phyloP scores from a whole-genome alignment of 2,113 vertebrate species.

The Paracanthobrama guichenoti region DNA sequence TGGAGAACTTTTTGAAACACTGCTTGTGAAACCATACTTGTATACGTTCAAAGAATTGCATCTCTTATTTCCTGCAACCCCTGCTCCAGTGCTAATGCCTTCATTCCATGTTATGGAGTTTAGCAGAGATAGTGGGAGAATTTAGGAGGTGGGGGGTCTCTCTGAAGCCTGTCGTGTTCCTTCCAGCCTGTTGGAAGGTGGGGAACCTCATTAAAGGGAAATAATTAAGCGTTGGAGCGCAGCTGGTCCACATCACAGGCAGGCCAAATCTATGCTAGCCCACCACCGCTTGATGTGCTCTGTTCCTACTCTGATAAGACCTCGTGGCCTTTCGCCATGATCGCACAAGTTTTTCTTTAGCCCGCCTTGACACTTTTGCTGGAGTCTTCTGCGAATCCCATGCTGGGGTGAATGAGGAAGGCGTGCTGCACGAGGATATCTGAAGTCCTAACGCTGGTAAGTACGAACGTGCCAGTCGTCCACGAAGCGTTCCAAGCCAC shows the following conservation, averaged over 20 bases:
- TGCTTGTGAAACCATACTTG: neutral
- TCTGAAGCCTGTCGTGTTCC: slow-evolving; percentile 63
- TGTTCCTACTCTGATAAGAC: slow-evolving; percentile 81
- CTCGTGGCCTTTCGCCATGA: slow-evolving; percentile 76
- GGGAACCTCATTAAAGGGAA: slow-evolving; percentile 80
- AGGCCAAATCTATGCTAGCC: slow-evolving; percentile 68
- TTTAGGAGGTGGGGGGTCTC: slow-evolving; percentile 52
- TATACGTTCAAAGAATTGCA: neutral
- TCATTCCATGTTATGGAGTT: neutral
- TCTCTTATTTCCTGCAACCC: neutral
- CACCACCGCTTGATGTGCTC: slow-evolving; percentile 79
- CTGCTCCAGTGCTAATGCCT: neutral
- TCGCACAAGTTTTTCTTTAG: slow-evolving; percentile 75
- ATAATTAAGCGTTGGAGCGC: slow-evolving; percentile 81
- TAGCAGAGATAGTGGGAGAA: slow-evolving; percentile 24
- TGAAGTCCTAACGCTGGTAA: slow-evolving; percentile 63
- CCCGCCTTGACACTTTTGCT: slow-evolving; percentile 71
- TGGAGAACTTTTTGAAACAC: neutral
- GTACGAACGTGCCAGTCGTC: slow-evolving; percentile 74
- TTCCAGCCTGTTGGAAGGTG: slow-evolving; percentile 72
- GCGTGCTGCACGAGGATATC: slow-evolving; percentile 55
- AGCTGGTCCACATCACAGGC: slow-evolving; percentile 76
- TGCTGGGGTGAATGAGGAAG: slow-evolving; percentile 48
- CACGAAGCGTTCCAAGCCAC: slow-evolving; percentile 73
- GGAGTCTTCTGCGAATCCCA: slow-evolving; percentile 49